Conservation (phyloP, 2,888 invertebrate genomes). For the Tetragnatha montana region DNA sequence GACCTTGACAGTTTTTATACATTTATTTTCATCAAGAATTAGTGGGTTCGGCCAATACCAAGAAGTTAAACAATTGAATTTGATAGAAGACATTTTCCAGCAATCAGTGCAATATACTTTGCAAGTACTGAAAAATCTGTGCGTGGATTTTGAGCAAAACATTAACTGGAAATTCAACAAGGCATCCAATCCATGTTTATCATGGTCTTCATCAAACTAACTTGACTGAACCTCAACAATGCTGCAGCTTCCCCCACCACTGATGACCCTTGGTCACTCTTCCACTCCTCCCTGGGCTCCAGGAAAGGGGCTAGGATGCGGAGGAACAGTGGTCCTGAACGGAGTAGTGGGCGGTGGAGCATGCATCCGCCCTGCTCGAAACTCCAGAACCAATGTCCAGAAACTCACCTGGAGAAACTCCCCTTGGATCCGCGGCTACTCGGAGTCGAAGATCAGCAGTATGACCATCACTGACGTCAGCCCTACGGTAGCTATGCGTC, state of each 20-base stretch:
- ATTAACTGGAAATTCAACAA: neutral
- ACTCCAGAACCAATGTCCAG: constrained; percentile 72
- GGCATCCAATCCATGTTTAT: neutral
- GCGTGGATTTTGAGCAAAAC: neutral
- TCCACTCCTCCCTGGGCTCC: constrained; percentile 61
- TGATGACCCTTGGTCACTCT: constrained; percentile 44
- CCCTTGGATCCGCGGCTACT: constrained; percentile 73
- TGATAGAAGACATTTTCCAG: too few species aligned
- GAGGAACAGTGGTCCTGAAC: constrained; percentile 50
- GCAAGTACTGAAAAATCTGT: neutral
- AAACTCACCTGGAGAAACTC: constrained; percentile 74
- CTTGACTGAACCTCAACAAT: neutral
- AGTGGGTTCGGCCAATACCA: too few species aligned
- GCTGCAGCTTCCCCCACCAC: constrained; percentile 67
- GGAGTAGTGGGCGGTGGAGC: constrained; percentile 61
- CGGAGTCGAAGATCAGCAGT: constrained; percentile 67
- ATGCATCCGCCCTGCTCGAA: constrained; percentile 69
- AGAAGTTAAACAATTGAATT: too few species aligned
- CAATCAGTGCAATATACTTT: neutral
- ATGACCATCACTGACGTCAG: constrained; percentile 77
- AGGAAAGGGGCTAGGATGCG: constrained; percentile 48
- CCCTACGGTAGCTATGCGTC: constrained; percentile 78
- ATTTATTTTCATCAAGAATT: too few species aligned
- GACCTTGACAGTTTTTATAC: too few species aligned
- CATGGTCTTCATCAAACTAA: neutral